A percentile compares a stretch with the other conserved stretches of the same genome.
Evolutionary conservation across 92 coral and sea anemone genomes (phyloP).

Genomic region (Heliopora coerulea): DNA sequence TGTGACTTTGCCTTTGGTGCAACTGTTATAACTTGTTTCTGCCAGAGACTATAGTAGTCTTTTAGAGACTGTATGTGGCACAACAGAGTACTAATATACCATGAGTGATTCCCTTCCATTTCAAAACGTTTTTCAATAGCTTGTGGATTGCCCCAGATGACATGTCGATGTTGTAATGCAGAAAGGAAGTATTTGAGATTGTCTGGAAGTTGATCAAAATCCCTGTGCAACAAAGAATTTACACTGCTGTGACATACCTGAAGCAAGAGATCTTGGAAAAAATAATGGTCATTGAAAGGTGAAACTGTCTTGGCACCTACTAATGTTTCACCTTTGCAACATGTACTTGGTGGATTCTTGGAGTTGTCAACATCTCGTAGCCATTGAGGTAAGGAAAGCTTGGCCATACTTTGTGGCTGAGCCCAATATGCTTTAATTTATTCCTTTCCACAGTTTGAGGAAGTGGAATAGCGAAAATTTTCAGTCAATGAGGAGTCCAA

Average conservation of each 20-base stretch:
- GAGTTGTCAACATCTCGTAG: background rate
- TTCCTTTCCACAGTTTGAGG: background rate
- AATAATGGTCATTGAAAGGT: background rate
- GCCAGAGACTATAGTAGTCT: background rate
- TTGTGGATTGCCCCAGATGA: background rate
- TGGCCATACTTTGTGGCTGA: background rate
- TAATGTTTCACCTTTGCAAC: background rate
- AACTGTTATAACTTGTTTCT: background rate
- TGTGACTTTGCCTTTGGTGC: background rate
- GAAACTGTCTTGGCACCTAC: background rate
- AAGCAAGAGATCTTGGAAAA: conserved; percentile 13
- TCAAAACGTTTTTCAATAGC: background rate
- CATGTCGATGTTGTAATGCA: background rate
- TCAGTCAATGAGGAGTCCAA: conserved; percentile 13
- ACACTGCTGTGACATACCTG: background rate
- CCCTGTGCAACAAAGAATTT: background rate
- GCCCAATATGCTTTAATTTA: background rate
- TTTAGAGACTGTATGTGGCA: background rate
- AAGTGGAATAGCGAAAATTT: background rate
- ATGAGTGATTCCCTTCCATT: background rate
- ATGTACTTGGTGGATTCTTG: background rate
- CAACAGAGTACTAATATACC: background rate
- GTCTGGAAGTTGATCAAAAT: background rate
- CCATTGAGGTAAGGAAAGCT: conserved; percentile 2
- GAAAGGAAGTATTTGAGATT: background rate